Base-by-base conservation (phyloP, 2,888 invertebrate genomes). In the Cataglyphis altisquamis region DNA sequence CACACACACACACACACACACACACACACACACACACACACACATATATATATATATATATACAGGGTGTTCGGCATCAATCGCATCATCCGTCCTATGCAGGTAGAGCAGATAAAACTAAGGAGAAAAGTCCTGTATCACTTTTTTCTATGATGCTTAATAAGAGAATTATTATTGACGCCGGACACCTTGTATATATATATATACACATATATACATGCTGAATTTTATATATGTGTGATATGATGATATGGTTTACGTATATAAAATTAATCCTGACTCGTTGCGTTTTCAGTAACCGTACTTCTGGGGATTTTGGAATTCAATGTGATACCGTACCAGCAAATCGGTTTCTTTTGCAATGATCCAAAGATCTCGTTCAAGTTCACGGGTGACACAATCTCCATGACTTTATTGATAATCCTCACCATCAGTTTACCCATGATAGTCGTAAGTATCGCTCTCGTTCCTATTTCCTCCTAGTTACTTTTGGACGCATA, bases 331-430 rank as follows among this genome's bases (percentile, higher is more conserved):
- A 93, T 97, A 45, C 97, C 97, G 4, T 96, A 96, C 85, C 95
- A 96, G 32, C 96, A 95, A 82, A 95, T 96, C 74, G 97, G 97
- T 10, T 97, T 97, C 95, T 96, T 95, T 89, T 97, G 97, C 95
- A 96, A 96, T 91, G 97, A 98, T 93, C 97, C 97, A 8, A 95
- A 96, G 82, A 96, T 97, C 91, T 96, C 96, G 0, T 96, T 96
- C 94, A 96, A 96, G 85, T 97, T 96, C 93, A 95, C 94, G 0
- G 97, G 97, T 0, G 97, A 97, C 91, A 97, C 97, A 3, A 95
- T 98, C 88, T 95, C 96, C 75, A 95, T 96, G 84, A 94, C 95
- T 0, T 90, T 95, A 83, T 95, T 97, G 29, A 94, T 97, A 3
- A 89, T 95, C 9, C 96, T 96, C 75, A 96, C 96, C 57, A 89